These are phyloP conservation scores for Diarsia rubi DNA, from an alignment of 2,888 invertebrate species.

Conservation along the genomic window DNA sequence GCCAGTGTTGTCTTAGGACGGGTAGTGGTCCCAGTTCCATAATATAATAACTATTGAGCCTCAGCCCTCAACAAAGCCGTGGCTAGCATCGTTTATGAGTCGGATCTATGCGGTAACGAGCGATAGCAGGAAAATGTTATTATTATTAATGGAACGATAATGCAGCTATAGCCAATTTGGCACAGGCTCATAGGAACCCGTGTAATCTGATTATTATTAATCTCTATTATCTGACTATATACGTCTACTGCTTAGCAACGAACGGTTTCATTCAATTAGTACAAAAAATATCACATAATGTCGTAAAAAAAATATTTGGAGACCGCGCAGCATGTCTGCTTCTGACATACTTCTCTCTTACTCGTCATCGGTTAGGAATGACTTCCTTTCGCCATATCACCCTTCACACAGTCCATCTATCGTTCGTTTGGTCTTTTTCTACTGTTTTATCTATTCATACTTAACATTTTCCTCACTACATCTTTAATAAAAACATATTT, in stretches of 20 bases:
- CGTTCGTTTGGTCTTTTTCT: too few relatives aligned
- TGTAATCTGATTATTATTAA: constrained; percentile 8
- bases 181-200: constrained; percentile 1
- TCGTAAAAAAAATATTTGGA: too few relatives aligned
- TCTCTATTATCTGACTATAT: background rate
- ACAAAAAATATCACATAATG: background rate
- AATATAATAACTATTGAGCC: constrained; percentile 31
- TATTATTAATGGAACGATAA: constrained; percentile 34
- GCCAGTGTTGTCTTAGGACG: constrained; percentile 33
- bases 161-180: constrained; percentile 21
- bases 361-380: too few relatives aligned
- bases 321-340: too few relatives aligned
- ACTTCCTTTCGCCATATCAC: too few relatives aligned
- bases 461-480: too few relatives aligned
- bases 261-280: background rate
- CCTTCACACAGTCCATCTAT: too few relatives aligned
- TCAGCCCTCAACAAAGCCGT: constrained; percentile 2
- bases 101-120: background rate
- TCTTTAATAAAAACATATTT: too few relatives aligned
- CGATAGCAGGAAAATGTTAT: constrained; percentile 38
- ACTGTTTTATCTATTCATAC: too few relatives aligned
- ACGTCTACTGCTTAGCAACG: background rate
- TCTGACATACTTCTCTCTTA: too few relatives aligned
- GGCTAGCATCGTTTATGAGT: constrained; percentile 19
- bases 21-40: constrained; percentile 20